Evolutionary conservation across 2,797 vertebrate genomes (phyloP).

Genomic region (Phaenicophaeus curvirostris): DNA sequence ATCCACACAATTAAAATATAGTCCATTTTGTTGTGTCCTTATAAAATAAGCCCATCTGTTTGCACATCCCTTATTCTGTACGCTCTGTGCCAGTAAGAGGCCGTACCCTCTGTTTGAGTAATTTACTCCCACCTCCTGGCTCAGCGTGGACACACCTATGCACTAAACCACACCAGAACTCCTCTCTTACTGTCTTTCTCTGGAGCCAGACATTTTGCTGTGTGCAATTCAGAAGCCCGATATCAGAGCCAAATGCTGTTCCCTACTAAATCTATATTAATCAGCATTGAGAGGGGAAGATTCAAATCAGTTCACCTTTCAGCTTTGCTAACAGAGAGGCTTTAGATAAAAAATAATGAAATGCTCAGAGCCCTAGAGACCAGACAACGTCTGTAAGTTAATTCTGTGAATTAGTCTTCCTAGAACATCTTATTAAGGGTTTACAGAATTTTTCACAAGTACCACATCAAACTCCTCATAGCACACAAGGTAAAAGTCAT

Average conservation of each 20-base stretch:
- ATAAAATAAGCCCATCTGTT: not conserved
- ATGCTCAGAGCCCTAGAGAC: not conserved
- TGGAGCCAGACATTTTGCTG: not conserved
- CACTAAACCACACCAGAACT: not conserved
- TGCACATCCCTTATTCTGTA: not conserved
- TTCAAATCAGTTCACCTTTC: slow-evolving; percentile 34
- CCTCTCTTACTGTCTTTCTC: not conserved
- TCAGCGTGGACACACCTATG: accelerated
- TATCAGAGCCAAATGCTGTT: not conserved
- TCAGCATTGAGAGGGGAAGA: not conserved
- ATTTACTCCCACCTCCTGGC: not conserved
- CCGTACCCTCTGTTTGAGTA: accelerated
- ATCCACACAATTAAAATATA: not conserved
- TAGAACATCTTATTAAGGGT: not conserved
- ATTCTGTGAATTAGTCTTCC: slow-evolving; percentile 35
- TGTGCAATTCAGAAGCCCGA: not conserved
- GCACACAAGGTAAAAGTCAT: not conserved
- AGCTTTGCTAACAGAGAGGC: slow-evolving; percentile 26
- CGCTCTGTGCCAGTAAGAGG: not conserved
- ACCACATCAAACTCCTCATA: not conserved
- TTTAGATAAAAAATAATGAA: slow-evolving; percentile 53
- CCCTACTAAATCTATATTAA: not conserved
- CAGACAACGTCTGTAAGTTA: not conserved
- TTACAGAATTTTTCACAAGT: not conserved
- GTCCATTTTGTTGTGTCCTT: accelerated